Percentiles rank a stretch among this genome's conserved stretches.
Conservation (phyloP, 1,140 invertebrate species). For the Pseudachorutes palmiensis region DNA sequence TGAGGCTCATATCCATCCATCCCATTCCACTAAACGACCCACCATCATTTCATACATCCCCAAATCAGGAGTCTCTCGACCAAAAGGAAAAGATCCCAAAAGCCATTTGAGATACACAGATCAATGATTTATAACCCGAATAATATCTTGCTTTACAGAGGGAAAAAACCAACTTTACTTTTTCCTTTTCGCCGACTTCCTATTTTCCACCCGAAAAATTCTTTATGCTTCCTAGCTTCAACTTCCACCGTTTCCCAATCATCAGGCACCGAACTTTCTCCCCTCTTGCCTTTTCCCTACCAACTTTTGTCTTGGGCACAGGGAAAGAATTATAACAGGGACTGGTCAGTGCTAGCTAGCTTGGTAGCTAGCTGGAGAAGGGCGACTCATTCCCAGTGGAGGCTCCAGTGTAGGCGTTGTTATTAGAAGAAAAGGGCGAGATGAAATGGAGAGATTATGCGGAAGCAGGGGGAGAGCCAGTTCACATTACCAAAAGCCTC, state of each 20-base stretch:
- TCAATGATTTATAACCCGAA: conserved; percentile 29
- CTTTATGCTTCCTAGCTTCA: not conserved
- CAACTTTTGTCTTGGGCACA: not conserved
- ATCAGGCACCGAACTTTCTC: conserved; percentile 2
- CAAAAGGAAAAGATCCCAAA: not conserved
- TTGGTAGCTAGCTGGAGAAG: too few relatives aligned
- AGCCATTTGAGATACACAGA: conserved; percentile 13
- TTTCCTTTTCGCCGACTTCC: conserved; percentile 5
- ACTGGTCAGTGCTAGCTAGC: too few relatives aligned
- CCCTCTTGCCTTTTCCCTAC: not conserved
- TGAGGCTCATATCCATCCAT: not conserved
- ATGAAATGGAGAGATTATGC: not conserved
- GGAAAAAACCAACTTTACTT: too few relatives aligned
- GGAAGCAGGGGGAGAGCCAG: too few relatives aligned
- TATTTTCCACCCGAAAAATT: not conserved
- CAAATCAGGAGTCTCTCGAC: not conserved
- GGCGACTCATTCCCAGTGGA: too few relatives aligned
- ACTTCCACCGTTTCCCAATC: conserved; percentile 1
- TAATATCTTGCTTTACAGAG: conserved; percentile 21
- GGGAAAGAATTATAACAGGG: not conserved
- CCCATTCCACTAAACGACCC: not conserved
- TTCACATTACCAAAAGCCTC: not conserved
- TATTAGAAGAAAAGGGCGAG: not conserved
- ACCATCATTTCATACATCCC: not conserved
- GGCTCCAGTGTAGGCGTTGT: too few relatives aligned